These are phyloP conservation scores for Poecilobothrus nobilitatus DNA, from an alignment of 2,888 invertebrate genomes.

Conservation along the genomic window DNA sequence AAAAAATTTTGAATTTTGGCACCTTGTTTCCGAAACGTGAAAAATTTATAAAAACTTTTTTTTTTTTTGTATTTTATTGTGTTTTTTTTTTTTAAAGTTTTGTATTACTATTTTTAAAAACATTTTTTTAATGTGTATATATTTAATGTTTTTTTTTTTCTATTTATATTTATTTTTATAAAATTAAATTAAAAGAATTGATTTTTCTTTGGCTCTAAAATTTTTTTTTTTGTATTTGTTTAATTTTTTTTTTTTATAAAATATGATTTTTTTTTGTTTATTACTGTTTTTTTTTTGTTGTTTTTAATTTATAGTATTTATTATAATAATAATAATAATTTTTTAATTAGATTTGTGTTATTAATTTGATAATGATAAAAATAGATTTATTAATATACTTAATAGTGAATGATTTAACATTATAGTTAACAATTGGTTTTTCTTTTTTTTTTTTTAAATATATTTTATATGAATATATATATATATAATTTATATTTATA, in stretches of 20 bases:
- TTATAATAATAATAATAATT: not conserved
- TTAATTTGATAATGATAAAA: conserved; percentile 2
- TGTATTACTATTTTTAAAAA: conserved; percentile 11
- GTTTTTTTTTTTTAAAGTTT: conserved; percentile 5
- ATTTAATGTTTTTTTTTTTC: conserved; percentile 2
- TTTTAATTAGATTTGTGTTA: not conserved
- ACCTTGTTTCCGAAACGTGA: conserved; percentile 23
- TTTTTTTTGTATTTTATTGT: conserved; percentile 14
- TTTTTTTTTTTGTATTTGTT: not conserved
- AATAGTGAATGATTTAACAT: conserved; percentile 2
- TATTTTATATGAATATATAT: not conserved
- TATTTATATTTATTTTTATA: conserved; percentile 4
- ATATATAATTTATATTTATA: no score
- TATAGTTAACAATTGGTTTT: not conserved
- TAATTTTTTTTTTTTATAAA: not conserved
- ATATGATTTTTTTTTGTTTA: conserved; percentile 5
- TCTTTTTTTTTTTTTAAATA: not conserved
- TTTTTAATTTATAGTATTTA: not conserved
- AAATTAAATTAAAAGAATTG: not conserved
- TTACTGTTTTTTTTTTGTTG: not conserved
- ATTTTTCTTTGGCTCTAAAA: not conserved
- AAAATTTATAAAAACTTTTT: conserved; percentile 17
- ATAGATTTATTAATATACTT: not conserved
- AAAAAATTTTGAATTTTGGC: conserved; percentile 21
- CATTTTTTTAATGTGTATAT: not conserved